phyloP scores from a whole-genome alignment of 2,797 vertebrate species.

The Silurus lanzhouensis region DNA sequence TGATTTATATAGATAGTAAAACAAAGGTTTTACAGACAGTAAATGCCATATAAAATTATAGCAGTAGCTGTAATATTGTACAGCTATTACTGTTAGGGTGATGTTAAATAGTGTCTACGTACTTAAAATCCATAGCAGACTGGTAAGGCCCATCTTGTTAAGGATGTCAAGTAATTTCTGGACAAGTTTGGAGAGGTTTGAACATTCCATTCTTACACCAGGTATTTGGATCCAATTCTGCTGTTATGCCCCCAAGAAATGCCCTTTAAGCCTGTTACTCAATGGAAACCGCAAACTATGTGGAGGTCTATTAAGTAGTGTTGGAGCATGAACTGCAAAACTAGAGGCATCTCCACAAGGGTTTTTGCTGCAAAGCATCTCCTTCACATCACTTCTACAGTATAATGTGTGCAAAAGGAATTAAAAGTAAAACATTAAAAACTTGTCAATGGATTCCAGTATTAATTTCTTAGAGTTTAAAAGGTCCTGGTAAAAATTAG shows the following conservation, averaged over 20 bases:
- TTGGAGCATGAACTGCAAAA: background rate
- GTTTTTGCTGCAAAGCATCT: too few relatives aligned
- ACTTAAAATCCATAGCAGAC: background rate
- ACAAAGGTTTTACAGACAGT: background rate
- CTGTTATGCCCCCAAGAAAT: background rate
- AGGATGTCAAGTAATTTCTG: background rate
- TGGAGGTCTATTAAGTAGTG: background rate
- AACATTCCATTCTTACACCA: conserved; percentile 10
- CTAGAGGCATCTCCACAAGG: background rate
- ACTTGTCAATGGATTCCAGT: too few relatives aligned
- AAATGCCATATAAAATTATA: background rate
- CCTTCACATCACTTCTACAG: background rate
- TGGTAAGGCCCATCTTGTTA: background rate
- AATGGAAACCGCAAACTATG: background rate
- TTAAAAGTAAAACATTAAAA: background rate
- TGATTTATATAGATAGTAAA: background rate
- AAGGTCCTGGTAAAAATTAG: background rate
- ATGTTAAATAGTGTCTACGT: background rate
- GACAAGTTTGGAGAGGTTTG: conserved; percentile 7
- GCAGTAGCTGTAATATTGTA: background rate
- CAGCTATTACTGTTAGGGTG: background rate
- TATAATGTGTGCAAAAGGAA: background rate
- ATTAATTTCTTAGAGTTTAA: too few relatives aligned
- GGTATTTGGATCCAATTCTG: background rate
- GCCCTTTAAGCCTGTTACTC: too few relatives aligned